Percentiles rank a stretch among this genome's conserved stretches.
These are phyloP conservation scores for Unio pictorum DNA, from an alignment of 2,888 invertebrate genomes.

Conservation along the genomic window DNA sequence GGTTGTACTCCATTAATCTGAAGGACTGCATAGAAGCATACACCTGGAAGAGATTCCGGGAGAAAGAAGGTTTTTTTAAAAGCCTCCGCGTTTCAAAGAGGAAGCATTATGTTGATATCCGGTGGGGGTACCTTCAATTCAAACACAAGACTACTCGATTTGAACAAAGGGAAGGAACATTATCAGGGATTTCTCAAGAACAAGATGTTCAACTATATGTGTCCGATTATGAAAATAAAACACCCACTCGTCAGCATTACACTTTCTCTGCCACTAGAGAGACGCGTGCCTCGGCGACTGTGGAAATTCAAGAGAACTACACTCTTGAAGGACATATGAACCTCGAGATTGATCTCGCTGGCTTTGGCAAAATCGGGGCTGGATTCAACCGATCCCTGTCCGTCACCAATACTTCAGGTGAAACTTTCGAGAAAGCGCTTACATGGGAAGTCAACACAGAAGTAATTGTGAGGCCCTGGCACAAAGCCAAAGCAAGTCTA, in stretches of 20 bases:
- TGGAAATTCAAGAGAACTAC: conserved; percentile 44
- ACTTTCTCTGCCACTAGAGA: conserved; percentile 33
- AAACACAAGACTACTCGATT: conserved; percentile 32
- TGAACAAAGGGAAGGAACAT: conserved; percentile 9
- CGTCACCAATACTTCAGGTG: conserved; percentile 36
- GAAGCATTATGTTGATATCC: conserved; percentile 36
- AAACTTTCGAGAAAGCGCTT: conserved; percentile 29
- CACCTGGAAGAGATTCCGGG: conserved; percentile 30
- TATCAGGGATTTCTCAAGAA: conserved; percentile 6
- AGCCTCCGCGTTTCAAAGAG: conserved; percentile 20
- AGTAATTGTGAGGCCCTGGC: conserved; percentile 29
- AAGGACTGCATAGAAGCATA: conserved; percentile 36
- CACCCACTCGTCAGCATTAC: conserved; percentile 27
- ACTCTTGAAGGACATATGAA: conserved; percentile 38
- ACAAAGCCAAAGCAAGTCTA: conserved; percentile 31
- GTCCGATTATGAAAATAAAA: conserved; percentile 42
- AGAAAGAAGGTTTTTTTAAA: conserved; percentile 15
- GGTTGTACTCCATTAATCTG: conserved; percentile 26
- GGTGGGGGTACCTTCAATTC: conserved; percentile 46
- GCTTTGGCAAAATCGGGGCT: conserved; percentile 34
- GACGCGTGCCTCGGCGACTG: conserved; percentile 29
- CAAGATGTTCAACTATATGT: conserved; percentile 32
- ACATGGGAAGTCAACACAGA: conserved; percentile 43
- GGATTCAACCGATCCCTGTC: conserved; percentile 33
- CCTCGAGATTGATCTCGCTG: conserved; percentile 36